Evolutionary conservation across 2,797 vertebrate genomes (phyloP), one percentile per base, ranked within the genome.

Genomic region (Gymnothorax reevesii): DNA sequence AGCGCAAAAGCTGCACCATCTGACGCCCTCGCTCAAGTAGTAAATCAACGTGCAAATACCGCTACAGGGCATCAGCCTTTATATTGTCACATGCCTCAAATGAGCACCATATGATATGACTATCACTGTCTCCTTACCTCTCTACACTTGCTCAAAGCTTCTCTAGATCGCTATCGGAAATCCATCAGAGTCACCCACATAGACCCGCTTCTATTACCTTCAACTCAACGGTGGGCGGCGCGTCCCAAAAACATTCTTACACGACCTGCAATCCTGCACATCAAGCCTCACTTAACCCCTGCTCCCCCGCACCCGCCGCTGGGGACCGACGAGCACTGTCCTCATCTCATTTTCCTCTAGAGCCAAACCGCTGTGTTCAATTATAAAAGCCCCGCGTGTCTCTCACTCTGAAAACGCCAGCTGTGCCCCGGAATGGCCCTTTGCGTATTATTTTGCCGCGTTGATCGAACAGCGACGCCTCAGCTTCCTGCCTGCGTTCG

Each of bases 341-440:
- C 91, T 94, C 91, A 91, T 95, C 92, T 95, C 89, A 95, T 95
- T 96, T 95, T 93, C 92, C 90, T 93, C 91, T 94, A 94, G 93
- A 92, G 93, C 94, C 92, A 93, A 93, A 94, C 90, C 90, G 90
- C 92, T 90, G 91, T 91, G 94, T 93, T 94, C 92, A 93, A 93
- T 95, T 94, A 91, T 91, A 91, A 91, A 77, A 91, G 90, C 89
- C 82, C 60, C 42, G 9, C 20, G 12, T 88, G 79, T 85, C 55
- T 87, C 91, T 89, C 89, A 69, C 87, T 89, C 89, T 88, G 85
- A 85, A 88, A 92, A 82, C 64, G 86, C 90, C 89, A 92, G 91
- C 91, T 92, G 92, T 92, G 92, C 90, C 93, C 33, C 92, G 92
- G 92, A 94, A 92, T 94, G 94, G 93, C 93, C 93, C 92, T 94